Base-by-base conservation (phyloP, 2,888 invertebrate genomes). In the Eupelmus urozonus region DNA sequence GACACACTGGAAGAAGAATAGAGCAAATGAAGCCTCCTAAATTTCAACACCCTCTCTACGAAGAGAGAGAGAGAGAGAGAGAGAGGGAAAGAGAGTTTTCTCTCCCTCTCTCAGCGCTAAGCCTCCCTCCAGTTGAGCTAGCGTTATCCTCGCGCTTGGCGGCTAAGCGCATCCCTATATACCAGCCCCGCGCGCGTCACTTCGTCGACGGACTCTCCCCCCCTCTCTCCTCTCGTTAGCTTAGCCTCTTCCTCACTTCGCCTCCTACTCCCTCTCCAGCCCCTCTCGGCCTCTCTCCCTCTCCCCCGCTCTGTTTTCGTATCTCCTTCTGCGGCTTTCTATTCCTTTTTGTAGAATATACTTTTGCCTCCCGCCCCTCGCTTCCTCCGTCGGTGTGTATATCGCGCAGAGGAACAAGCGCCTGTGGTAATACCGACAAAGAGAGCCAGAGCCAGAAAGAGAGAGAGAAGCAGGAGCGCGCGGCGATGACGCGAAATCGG, bases 21-120 rank as follows among this genome's bases (percentile, higher is more conserved):
- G 86, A 82, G 82, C 85, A 88, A 88, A 88, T 88, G 88, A 88
- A 88, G 88, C 86, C 85, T 88, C 85, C 86, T 86, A 87, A 87
- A 88, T 87, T 87, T 86, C 85, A 87, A 73, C 76, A 75, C 67
- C 77, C 67, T 75, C 74, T 40, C 57, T 72, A 76, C 70, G 70
- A 67, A 57, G 40, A 5, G 16, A 7, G 45, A 45, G 65, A n/a
- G 40, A n/a, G n/a, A n/a, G n/a, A n/a, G n/a, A n/a, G n/a, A n/a
- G n/a, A n/a, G n/a, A n/a, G n/a, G n/a, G n/a, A n/a, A 16, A 7
- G 45, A 45, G 65, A n/a, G 40, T 59, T 73, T 53, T 69, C 27
- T 29, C 49, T 34, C 25, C 55, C 63, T 65, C 71, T 25, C 69
- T 65, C 79, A 60, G 66, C 16, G 4, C 45, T 40, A 49, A 57